Evolutionary conservation across 1,140 invertebrate genomes (phyloP), one percentile per base, ranked within the genome.

Genomic region (Musca vetustissima): DNA sequence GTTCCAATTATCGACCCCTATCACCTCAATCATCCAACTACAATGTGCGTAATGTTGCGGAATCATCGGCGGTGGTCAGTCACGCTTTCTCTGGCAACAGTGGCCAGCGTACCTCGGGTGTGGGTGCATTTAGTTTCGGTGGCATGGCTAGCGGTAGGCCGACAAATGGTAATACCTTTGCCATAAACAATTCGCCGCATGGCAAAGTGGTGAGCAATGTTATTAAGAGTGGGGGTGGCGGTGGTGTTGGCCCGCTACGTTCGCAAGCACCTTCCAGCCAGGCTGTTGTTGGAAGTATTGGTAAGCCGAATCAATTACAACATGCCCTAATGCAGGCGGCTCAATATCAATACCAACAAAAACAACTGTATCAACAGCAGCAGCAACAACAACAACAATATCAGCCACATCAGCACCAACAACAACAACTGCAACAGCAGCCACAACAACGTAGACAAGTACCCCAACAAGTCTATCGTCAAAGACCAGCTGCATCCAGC

Each of bases 41-140:
- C 21, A 61, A 61, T 61, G 4, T 61, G 4, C 57, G 57, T 21
- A 61, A 19, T 43, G 15, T 17, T 2, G 28, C n/a, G 19, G 25
- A 61, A 43, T 21, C 36, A 32, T 36, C 32, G 32, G 28, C 57
- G 1, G 28, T 21, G 2, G 36, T 43, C 6, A 43, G 11, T 43
- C 36, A 43, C 13, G 36, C 36, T 13, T 43, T 43, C 11, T 36
- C 57, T 1, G 28, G 28, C 6, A 65, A 49, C 48, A 8, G 13
- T 9, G 43, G 43, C 8, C 43, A 48, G 22, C 17, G 48, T 48
- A 43, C 36, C 4, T 4, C 43, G 1, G 67, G 67, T 28, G 67
- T 68, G 17, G 67, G 67, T 13, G 67, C 67, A 9, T 68, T 57
- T 25, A 68, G 67, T 32, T 57, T 59, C 43, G 67, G 67, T 8